Base-by-base conservation (phyloP, 1,140 invertebrate species). In the Drosophila littoralis region DNA sequence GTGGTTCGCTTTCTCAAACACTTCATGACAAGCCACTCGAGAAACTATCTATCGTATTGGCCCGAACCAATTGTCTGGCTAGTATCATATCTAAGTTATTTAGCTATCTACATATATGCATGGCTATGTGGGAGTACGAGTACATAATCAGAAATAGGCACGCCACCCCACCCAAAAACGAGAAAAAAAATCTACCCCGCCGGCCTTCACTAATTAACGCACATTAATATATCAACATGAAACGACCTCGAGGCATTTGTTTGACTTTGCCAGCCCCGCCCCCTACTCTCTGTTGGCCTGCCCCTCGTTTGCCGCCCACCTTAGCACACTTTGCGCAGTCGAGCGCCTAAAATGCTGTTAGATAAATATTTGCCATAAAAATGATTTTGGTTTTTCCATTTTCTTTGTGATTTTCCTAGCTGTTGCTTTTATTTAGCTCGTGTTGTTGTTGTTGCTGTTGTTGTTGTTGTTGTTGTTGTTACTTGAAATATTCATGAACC, bases 201-300 rank as follows among this genome's bases (percentile, higher is more conserved):
- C 17, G 72, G 52, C 64, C 70, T 88, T 48, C 65, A 69, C 71
- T 74, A 86, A 88, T 88, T 88, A 88, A 88, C 63, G 79, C 80
- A 83, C 83, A 89, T 88, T 89, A 88, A 88, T 89, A 89, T 83
- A 83, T 88, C 84, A 88, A 81, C 83, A 88, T 88, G 78, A 77
- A 78, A 61, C 79, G 81, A 80, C 83, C 83, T 83, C 83, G 83
- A 77, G 70, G 82, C 83, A 55, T 70, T 88, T 86, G 83, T 88
- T 81, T 88, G 55, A 77, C 72, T 81, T 86, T 81, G 71, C 81
- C 77, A 72, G 77, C 43, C n/a, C 54, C 17, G 28, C 12, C 38
- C 15, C 22, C 32, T n/a, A 0, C 22, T 13, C 6, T 13, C 28
- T 8, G 38, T 35, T 64, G n/a, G 33, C 12, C 22, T 32, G 15